Evolutionary conservation across 2,888 invertebrate species (phyloP), one percentile per base, ranked within the genome.

Genomic region (Eupithecia insigniata): DNA sequence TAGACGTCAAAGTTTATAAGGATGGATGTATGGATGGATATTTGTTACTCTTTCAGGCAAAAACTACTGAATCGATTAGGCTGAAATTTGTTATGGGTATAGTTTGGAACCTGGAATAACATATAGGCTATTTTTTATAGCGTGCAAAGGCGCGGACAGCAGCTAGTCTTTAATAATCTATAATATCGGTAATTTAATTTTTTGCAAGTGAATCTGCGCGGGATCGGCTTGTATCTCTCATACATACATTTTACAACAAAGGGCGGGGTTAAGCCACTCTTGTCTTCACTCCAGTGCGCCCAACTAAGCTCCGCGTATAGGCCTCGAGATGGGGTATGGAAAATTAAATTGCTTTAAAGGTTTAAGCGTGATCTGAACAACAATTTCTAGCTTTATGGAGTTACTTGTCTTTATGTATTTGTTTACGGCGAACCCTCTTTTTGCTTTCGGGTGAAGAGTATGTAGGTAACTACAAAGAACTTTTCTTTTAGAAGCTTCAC

Each of bases 181-280:
- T n/a, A n/a, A n/a, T n/a, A n/a, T n/a, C n/a, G 34, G 8, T 7
- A 34, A 34, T 34, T 36, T 1, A n/a, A 22, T 51, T 10, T n/a
- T 34, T 18, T 1, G 30, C 61, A 62, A 22, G 61, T 32, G n/a
- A 62, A 62, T 3, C 32, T 34, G 32, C 34, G 32, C n/a, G 6
- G 32, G 34, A 8, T n/a, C 34, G 10, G 32, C 32, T 34, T 28
- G 61, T 62, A 26, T 55, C 14, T 26, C 60, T n/a, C 36, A 39
- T 36, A 22, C 65, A 69, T 75, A 75, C 72, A 80, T 79, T 79
- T 81, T 80, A 84, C 78, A 83, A 83, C 81, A 82, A 84, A 84
- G 81, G 80, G 78, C 79, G 81, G 79, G 78, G 78, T 79, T 76
- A 79, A 80, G 78, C 77, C 75, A 69, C 78, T 78, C 76, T 51